A percentile compares a stretch with the other conserved stretches of the same genome.
Conservation (phyloP, 1,140 invertebrate species). For the Drosophila nigromelanica region DNA sequence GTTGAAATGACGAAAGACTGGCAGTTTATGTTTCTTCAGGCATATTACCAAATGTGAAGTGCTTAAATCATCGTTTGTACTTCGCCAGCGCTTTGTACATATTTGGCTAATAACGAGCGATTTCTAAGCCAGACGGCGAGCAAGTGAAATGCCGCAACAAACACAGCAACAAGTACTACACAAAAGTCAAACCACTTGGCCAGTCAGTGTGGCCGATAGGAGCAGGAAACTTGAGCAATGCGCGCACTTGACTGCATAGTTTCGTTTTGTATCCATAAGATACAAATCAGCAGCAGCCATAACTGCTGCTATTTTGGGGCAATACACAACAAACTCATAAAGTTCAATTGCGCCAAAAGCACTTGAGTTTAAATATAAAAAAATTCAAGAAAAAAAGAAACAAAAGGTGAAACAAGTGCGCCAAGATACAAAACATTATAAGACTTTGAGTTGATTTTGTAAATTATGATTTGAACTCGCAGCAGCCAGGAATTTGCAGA, state of each 20-base stretch:
- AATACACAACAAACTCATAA: slow-evolving; percentile 53
- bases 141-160: slow-evolving; percentile 60
- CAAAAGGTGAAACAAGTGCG: slow-evolving; percentile 52
- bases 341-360: slow-evolving; percentile 59
- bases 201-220: slow-evolving; percentile 41
- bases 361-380: slow-evolving; percentile 41
- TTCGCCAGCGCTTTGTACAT: slow-evolving; percentile 19
- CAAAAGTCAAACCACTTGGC: slow-evolving; percentile 61
- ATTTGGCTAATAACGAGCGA: slow-evolving; percentile 36
- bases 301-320: slow-evolving; percentile 37
- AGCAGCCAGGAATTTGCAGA: slow-evolving; percentile 25
- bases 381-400: slow-evolving; percentile 12
- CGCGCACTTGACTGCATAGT: slow-evolving; percentile 65
- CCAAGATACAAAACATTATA: slow-evolving; percentile 17
- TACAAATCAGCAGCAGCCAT: slow-evolving; percentile 41
- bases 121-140: background rate
- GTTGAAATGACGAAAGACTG: background rate
- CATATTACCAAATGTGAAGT: slow-evolving; percentile 24
- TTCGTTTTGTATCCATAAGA: slow-evolving; percentile 56
- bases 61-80: slow-evolving; percentile 26
- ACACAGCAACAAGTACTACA: slow-evolving; percentile 29
- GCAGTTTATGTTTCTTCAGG: background rate
- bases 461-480: slow-evolving; percentile 32
- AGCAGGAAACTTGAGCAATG: slow-evolving; percentile 76
- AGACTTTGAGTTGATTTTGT: slow-evolving; percentile 5